phyloP scores from a whole-genome alignment of 1,140 invertebrate genomes.

The Paralvinella palmiformis region DNA sequence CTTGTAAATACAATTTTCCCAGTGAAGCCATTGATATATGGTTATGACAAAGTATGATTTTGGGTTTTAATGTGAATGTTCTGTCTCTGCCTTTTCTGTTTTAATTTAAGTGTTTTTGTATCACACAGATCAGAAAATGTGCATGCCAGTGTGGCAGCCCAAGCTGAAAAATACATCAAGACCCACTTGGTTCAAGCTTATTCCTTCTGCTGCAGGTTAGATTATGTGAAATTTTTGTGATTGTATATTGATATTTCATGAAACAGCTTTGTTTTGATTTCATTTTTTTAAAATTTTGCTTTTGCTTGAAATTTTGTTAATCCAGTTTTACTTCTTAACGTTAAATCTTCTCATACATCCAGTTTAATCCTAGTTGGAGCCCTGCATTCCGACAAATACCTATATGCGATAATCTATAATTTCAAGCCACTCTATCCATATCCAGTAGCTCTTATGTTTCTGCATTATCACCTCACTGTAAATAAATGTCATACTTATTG shows the following conservation, averaged over 20 bases:
- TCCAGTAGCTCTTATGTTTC: no score
- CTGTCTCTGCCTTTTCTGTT: neutral
- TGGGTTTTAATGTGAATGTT: neutral
- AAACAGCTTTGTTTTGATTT: no score
- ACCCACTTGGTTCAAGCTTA: slow-evolving; percentile 35
- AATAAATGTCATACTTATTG: no score
- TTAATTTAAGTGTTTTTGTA: neutral
- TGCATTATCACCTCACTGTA: no score
- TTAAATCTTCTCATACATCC: no score
- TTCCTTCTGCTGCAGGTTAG: slow-evolving; percentile 42
- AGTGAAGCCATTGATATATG: neutral
- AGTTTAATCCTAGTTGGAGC: no score
- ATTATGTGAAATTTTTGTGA: neutral
- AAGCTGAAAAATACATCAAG: slow-evolving; percentile 26
- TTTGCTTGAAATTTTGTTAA: no score
- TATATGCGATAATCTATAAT: no score
- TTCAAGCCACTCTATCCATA: no score
- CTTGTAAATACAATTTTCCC: neutral
- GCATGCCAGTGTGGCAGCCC: slow-evolving; percentile 39
- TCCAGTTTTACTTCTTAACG: no score
- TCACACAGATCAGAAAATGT: slow-evolving; percentile 32
- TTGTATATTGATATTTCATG: neutral
- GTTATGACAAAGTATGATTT: neutral
- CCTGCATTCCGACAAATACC: no score
- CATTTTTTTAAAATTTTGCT: no score